These are phyloP conservation scores for Carassius carassius DNA, from an alignment of 2,113 vertebrate species.

Conservation along the genomic window DNA sequence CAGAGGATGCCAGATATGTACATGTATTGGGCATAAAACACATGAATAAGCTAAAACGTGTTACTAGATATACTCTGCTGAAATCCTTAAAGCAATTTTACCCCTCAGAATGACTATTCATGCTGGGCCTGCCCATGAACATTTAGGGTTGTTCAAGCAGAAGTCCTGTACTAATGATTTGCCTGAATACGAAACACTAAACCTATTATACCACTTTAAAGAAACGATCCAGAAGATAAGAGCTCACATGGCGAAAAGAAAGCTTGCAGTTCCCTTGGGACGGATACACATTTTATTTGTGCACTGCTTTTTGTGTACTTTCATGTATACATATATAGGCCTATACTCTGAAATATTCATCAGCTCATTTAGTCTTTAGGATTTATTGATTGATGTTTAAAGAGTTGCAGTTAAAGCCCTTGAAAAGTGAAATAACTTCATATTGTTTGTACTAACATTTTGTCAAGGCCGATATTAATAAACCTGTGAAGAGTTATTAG, in stretches of 20 bases:
- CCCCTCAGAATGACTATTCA: not conserved
- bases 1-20: not conserved
- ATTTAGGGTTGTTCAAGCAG: slow-evolving; percentile 13
- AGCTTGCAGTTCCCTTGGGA: not conserved
- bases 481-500: slow-evolving; percentile 61
- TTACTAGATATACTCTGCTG: not conserved
- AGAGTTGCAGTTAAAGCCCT: slow-evolving; percentile 24
- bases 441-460: not conserved
- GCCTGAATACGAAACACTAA: not conserved
- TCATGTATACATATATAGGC: not conserved
- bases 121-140: not conserved
- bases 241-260: not conserved
- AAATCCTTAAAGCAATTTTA: slow-evolving; percentile 3
- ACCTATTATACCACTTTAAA: slow-evolving; percentile 14
- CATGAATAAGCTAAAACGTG: not conserved
- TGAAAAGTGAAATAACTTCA: slow-evolving; percentile 16
- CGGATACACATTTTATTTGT: not conserved
- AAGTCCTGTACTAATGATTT: not conserved
- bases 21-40: not conserved
- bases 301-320: not conserved
- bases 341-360: slow-evolving; percentile 11
- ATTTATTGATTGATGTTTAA: slow-evolving; percentile 22
- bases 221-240: not conserved
- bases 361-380: not conserved
- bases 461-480: slow-evolving; percentile 12